Conservation (phyloP, 2,113 vertebrate species). For the Orientallactaga bullata region DNA sequence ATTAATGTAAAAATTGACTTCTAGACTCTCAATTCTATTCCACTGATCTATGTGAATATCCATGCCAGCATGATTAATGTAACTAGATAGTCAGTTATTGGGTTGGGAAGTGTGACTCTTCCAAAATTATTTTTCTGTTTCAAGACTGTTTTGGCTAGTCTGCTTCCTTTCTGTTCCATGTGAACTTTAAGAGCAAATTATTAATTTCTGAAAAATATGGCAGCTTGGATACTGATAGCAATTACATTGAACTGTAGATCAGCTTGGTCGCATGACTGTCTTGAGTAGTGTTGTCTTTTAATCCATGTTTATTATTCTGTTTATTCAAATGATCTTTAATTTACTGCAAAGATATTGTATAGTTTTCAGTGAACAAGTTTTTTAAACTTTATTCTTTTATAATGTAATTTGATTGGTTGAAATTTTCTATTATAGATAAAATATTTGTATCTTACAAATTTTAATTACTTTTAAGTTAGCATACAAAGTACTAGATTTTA, state of each 20-base stretch:
- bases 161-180: neutral
- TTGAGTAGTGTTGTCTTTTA: neutral
- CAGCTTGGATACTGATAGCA: neutral
- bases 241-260: neutral
- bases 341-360: conserved; percentile 19
- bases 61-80: neutral
- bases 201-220: neutral
- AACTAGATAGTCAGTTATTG: neutral
- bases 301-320: neutral
- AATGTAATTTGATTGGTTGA: no score
- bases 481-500: no score
- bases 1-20: neutral
- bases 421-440: no score
- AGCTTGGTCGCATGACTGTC: neutral
- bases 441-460: no score
- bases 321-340: conserved; percentile 22
- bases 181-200: conserved; percentile 14
- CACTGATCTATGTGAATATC: neutral
- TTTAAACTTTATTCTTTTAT: neutral
- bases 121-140: neutral
- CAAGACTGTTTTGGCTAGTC: neutral
- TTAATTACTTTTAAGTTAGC: no score
- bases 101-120: neutral
- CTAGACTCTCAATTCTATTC: neutral
- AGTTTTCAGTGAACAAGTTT: neutral